phyloP scores from a whole-genome alignment of 2,797 vertebrate species.

The Danio choprae region DNA sequence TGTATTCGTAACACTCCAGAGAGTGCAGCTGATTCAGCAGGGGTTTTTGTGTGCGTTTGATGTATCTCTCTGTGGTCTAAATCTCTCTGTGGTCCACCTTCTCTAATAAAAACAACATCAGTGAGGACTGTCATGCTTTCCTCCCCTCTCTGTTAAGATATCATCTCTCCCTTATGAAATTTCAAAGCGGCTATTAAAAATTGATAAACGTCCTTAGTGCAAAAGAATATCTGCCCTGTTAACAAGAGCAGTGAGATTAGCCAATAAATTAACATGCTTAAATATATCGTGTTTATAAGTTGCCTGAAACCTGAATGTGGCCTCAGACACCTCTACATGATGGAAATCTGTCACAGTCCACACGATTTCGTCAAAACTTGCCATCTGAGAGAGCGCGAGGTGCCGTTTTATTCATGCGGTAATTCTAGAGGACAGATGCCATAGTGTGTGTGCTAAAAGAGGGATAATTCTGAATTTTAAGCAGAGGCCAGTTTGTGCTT shows the following conservation, averaged over 20 bases:
- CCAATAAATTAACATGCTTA: conserved; percentile 1
- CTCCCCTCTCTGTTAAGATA: conserved; percentile 21
- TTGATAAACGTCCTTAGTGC: conserved; percentile 16
- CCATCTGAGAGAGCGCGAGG: conserved; percentile 24
- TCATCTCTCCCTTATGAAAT: conserved; percentile 28
- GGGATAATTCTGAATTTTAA: conserved; percentile 92
- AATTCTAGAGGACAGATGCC: conserved; percentile 91
- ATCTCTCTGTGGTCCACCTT: conserved; percentile 18
- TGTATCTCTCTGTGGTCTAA: conserved; percentile 11
- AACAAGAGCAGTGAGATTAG: conserved; percentile 6
- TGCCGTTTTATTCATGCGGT: conserved; percentile 56
- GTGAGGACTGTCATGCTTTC: conserved; percentile 3
- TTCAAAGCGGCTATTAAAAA: conserved; percentile 39
- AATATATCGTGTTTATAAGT: background rate
- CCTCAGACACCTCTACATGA: background rate
- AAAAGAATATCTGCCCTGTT: conserved; percentile 8
- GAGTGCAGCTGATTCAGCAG: conserved; percentile 22
- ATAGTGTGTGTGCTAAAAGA: conserved; percentile 91
- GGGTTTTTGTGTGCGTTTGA: conserved; percentile 1
- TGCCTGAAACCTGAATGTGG: background rate
- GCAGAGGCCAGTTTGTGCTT: conserved; percentile 85
- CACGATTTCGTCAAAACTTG: conserved; percentile 31
- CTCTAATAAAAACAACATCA: conserved; percentile 34
- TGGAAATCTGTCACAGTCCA: conserved; percentile 29
- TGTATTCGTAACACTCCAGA: conserved; percentile 27